Evolutionary conservation across 2,888 invertebrate species (phyloP).

Genomic region (Meghimatium bilineatum): DNA sequence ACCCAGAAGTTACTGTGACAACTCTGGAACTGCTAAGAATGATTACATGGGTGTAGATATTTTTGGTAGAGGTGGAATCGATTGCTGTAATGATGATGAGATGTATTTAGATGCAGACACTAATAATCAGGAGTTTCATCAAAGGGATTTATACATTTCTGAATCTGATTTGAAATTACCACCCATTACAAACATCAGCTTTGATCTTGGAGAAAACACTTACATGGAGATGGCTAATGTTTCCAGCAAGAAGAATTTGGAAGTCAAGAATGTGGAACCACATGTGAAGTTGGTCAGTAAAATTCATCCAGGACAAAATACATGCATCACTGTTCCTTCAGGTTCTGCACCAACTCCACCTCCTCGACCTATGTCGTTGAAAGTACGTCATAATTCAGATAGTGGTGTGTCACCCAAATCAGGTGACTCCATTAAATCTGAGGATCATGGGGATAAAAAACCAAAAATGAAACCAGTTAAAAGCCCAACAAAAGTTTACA

Average conservation of each 20-base stretch:
- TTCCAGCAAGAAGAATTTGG: conserved; percentile 56
- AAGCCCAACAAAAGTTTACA: conserved; percentile 44
- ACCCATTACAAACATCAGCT: conserved; percentile 43
- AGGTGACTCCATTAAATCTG: not conserved
- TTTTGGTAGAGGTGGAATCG: conserved; percentile 1
- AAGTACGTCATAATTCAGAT: conserved; percentile 36
- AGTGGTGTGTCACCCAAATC: conserved; percentile 17
- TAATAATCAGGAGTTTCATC: not conserved
- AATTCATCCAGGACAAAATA: conserved; percentile 45
- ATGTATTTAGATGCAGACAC: conserved; percentile 46
- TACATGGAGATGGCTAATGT: conserved; percentile 68
- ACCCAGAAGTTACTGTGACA: not conserved
- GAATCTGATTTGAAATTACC: conserved; percentile 52
- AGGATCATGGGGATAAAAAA: conserved; percentile 5
- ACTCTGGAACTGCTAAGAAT: conserved; percentile 38
- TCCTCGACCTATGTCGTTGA: conserved; percentile 37
- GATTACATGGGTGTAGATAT: conserved; percentile 66
- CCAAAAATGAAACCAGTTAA: conserved; percentile 24
- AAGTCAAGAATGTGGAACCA: conserved; percentile 57
- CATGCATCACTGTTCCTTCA: conserved; percentile 6
- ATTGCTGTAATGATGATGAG: conserved; percentile 40
- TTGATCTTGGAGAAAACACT: conserved; percentile 59
- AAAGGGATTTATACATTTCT: conserved; percentile 40
- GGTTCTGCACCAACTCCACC: conserved; percentile 21
- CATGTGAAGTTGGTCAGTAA: conserved; percentile 51